These are phyloP conservation scores for Podargus strigoides DNA, from an alignment of 2,797 vertebrate genomes.

Conservation along the genomic window DNA sequence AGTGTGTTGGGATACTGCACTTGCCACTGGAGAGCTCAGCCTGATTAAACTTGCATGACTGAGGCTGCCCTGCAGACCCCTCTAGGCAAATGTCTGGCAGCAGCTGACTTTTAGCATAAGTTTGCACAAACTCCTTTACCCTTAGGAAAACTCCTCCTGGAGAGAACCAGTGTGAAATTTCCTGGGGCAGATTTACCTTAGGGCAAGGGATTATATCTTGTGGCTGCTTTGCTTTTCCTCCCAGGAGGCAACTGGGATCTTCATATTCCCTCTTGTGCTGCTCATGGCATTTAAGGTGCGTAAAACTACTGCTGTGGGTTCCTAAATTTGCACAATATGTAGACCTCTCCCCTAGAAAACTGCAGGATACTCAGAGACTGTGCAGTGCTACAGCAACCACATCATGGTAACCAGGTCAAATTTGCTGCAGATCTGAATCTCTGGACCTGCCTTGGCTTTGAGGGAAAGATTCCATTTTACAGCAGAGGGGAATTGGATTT, in stretches of 20 bases:
- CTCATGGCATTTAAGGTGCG: neutral
- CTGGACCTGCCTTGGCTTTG: neutral
- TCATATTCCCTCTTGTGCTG: neutral
- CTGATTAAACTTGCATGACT: neutral
- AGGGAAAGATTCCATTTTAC: neutral
- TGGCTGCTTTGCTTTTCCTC: neutral
- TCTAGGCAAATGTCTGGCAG: slow-evolving; percentile 34
- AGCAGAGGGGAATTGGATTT: neutral
- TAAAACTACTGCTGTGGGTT: neutral
- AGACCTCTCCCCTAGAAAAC: neutral
- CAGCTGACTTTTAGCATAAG: slow-evolving; percentile 23
- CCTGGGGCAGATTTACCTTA: slow-evolving; percentile 18
- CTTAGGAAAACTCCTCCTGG: neutral
- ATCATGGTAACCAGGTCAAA: neutral
- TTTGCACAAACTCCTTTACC: neutral
- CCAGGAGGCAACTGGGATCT: fast-evolving
- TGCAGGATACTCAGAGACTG: neutral
- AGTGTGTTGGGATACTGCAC: neutral
- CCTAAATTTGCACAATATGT: neutral
- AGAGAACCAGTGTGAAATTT: neutral
- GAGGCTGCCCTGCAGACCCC: slow-evolving; percentile 27
- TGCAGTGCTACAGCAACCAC: neutral
- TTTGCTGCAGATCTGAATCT: neutral
- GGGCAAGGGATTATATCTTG: neutral
- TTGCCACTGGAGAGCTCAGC: neutral